A percentile compares a stretch with the other conserved stretches of the same genome.
Evolutionary conservation across 1,140 invertebrate species (phyloP).

Genomic region (Papilio glaucus): DNA sequence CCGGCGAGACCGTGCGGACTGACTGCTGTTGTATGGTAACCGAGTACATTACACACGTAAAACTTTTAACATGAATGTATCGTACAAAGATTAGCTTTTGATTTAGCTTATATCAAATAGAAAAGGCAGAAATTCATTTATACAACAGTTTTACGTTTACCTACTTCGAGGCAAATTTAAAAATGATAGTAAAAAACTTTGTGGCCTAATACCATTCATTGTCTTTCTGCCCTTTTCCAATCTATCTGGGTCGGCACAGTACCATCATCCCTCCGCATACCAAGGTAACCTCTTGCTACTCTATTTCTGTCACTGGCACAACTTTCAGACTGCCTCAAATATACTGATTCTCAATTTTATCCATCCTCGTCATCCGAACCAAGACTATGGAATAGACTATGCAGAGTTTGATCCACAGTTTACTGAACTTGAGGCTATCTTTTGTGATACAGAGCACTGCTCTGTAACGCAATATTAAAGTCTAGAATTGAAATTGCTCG

Average conservation of each 20-base stretch:
- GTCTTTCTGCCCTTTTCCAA: no score
- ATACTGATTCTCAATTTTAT: no score
- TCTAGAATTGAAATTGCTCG: constrained; percentile 18
- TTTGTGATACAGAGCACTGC: background rate
- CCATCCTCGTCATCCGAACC: no score
- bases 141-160: no score
- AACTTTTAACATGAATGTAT: constrained; percentile 5
- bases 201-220: no score
- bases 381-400: background rate
- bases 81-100: background rate
- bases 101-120: background rate
- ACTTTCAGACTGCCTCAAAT: no score
- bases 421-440: background rate
- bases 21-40: background rate
- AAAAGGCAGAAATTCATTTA: background rate
- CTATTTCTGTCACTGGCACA: no score
- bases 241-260: no score
- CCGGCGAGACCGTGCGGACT: background rate
- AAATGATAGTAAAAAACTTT: no score
- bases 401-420: background rate
- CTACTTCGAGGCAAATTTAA: no score
- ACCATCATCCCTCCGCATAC: no score
- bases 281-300: no score
- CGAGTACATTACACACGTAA: background rate
- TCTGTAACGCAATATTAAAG: constrained; percentile 18